Conservation (phyloP, 2,113 vertebrate genomes). For the Chionis minor region DNA sequence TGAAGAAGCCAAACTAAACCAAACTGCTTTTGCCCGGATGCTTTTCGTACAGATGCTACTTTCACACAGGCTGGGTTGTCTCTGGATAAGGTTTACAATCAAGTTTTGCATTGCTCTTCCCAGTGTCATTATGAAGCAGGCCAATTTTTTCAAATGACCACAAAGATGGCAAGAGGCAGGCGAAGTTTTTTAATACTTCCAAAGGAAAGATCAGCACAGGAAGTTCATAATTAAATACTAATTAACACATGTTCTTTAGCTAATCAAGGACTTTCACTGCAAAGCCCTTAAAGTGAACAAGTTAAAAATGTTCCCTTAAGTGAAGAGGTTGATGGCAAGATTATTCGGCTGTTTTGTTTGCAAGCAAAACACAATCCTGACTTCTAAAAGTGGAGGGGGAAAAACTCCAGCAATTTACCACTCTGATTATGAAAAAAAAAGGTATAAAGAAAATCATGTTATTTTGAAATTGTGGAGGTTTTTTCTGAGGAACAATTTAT, state of each 20-base stretch:
- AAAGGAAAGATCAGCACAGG: background rate
- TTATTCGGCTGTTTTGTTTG: background rate
- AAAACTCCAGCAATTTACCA: background rate
- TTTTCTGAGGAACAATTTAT: background rate
- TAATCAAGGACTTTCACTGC: background rate
- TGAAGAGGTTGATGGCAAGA: background rate
- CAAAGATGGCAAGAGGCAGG: background rate
- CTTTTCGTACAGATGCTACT: background rate
- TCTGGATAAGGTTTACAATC: background rate
- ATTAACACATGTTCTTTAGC: background rate
- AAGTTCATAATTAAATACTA: background rate
- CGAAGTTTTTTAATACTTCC: background rate
- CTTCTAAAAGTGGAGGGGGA: background rate
- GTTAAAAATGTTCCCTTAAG: background rate
- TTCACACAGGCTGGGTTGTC: background rate
- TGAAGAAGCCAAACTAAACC: background rate
- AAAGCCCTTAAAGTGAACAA: background rate
- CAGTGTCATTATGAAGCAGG: background rate
- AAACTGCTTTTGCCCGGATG: background rate
- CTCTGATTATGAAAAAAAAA: background rate
- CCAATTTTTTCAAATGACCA: background rate
- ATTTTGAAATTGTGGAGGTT: conserved; percentile 1
- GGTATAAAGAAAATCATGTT: background rate
- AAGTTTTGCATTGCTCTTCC: background rate
- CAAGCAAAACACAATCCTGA: background rate